Evolutionary conservation across 2,797 vertebrate genomes (phyloP).

Genomic region (Notolepis coatsorum): DNA sequence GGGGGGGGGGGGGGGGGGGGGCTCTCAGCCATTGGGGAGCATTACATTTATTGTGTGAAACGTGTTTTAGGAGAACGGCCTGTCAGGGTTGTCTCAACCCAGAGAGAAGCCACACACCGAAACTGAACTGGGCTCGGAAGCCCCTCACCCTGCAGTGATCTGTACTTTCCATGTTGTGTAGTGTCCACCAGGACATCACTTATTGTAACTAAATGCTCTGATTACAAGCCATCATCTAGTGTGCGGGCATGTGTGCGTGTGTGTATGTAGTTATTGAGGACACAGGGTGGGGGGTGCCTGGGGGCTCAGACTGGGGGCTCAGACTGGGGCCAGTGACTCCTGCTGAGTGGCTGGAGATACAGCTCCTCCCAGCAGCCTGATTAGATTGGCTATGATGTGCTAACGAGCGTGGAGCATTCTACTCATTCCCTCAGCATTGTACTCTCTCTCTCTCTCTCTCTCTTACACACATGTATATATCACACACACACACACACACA

Average conservation of each 20-base stretch:
- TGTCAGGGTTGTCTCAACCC: conserved; percentile 16
- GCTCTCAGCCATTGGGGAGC: background rate
- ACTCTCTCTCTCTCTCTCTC: conserved; percentile 25
- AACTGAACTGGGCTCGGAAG: conserved; percentile 33
- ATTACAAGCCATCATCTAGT: conserved; percentile 77
- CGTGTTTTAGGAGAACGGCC: background rate
- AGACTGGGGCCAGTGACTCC: conserved; percentile 55
- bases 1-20: no score
- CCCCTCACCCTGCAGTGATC: conserved; percentile 55
- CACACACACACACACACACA: no score
- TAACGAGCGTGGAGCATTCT: conserved; percentile 74
- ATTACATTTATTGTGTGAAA: background rate
- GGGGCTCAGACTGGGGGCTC: conserved; percentile 60
- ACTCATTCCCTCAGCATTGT: conserved; percentile 50
- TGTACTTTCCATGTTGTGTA: conserved; percentile 70
- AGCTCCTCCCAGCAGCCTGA: conserved; percentile 71
- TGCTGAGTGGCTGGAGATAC: conserved; percentile 70
- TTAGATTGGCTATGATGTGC: conserved; percentile 80
- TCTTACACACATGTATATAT: no score
- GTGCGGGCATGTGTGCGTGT: conserved; percentile 69
- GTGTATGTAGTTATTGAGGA: conserved; percentile 59
- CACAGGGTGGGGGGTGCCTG: no score
- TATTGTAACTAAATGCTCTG: conserved; percentile 76
- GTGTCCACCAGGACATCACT: conserved; percentile 69
- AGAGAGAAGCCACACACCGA: conserved; percentile 16